Conservation (phyloP, 2,113 vertebrate genomes). For the Lepus americanus region DNA sequence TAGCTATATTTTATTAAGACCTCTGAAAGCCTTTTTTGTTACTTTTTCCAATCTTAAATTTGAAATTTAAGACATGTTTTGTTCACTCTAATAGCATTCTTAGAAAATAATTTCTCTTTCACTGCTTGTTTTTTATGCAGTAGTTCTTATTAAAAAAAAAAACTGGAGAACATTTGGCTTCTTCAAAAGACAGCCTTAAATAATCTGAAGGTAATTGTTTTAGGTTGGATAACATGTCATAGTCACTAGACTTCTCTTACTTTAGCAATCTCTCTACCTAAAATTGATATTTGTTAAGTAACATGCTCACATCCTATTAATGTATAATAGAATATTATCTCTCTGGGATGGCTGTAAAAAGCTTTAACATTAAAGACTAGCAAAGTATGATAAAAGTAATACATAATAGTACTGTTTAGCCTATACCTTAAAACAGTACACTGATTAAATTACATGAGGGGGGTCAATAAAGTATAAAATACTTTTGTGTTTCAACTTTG, state of each 20-base stretch:
- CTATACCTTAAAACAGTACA: background rate
- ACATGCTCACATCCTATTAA: background rate
- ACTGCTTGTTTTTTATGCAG: background rate
- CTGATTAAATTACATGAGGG: no score
- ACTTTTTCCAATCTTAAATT: slow-evolving; percentile 49
- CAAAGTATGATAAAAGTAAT: slow-evolving; percentile 27
- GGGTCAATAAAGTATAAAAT: background rate
- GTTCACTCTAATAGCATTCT: slow-evolving; percentile 12
- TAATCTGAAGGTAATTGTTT: slow-evolving; percentile 41
- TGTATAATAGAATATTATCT: slow-evolving; percentile 23
- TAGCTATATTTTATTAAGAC: slow-evolving; percentile 24
- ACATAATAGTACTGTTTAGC: background rate
- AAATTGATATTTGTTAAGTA: slow-evolving; percentile 42
- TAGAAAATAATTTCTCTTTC: slow-evolving; percentile 32
- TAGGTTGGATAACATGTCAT: background rate
- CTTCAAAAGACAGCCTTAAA: slow-evolving; percentile 6
- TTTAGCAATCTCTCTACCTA: slow-evolving; percentile 15
- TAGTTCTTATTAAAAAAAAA: background rate
- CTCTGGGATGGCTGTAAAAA: background rate
- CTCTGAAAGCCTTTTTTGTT: slow-evolving; percentile 17
- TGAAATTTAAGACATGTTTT: slow-evolving; percentile 45
- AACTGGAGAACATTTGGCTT: background rate
- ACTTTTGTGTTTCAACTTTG: background rate
- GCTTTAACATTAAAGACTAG: background rate
- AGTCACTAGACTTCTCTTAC: slow-evolving; percentile 24